Conservation (phyloP, 2,113 vertebrate species). For the Meriones unguiculatus region DNA sequence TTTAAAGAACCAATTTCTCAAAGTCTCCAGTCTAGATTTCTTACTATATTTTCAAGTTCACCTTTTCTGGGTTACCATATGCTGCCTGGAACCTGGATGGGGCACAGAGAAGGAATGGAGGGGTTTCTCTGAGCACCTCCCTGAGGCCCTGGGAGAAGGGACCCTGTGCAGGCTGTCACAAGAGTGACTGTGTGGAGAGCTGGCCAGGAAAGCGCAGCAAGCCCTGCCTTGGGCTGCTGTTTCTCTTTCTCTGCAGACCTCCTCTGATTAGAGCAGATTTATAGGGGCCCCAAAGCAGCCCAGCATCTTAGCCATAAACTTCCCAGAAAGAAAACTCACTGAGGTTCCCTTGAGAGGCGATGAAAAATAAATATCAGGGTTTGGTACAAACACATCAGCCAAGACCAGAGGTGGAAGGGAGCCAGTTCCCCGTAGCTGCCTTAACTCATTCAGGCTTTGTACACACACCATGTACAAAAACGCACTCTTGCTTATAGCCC, state of each 20-base stretch:
- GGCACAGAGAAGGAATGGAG: not conserved
- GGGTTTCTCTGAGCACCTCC: not conserved
- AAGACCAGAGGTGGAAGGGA: slow-evolving; percentile 75
- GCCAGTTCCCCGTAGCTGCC: slow-evolving; percentile 65
- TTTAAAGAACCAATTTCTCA: slow-evolving; percentile 8
- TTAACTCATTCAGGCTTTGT: slow-evolving; percentile 72
- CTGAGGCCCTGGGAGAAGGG: not conserved
- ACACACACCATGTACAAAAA: slow-evolving; percentile 49
- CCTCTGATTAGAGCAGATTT: slow-evolving; percentile 83
- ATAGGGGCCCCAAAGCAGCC: slow-evolving; percentile 83
- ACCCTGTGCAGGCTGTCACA: not conserved
- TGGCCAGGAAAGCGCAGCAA: slow-evolving; percentile 55
- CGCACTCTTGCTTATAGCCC: slow-evolving; percentile 57
- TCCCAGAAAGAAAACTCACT: slow-evolving; percentile 83
- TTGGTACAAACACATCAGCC: slow-evolving; percentile 80
- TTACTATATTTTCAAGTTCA: slow-evolving; percentile 34
- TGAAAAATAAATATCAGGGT: slow-evolving; percentile 82
- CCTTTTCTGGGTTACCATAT: slow-evolving; percentile 26
- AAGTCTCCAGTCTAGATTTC: slow-evolving; percentile 26
- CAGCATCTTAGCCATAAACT: slow-evolving; percentile 83
- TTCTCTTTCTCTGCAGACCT: slow-evolving; percentile 80
- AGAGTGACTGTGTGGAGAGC: slow-evolving; percentile 35
- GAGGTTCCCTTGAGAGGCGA: slow-evolving; percentile 82
- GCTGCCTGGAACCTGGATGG: not conserved
- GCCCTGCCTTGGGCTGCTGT: slow-evolving; percentile 70